Conservation (phyloP, 2,113 vertebrate genomes). For the Rynchops niger region DNA sequence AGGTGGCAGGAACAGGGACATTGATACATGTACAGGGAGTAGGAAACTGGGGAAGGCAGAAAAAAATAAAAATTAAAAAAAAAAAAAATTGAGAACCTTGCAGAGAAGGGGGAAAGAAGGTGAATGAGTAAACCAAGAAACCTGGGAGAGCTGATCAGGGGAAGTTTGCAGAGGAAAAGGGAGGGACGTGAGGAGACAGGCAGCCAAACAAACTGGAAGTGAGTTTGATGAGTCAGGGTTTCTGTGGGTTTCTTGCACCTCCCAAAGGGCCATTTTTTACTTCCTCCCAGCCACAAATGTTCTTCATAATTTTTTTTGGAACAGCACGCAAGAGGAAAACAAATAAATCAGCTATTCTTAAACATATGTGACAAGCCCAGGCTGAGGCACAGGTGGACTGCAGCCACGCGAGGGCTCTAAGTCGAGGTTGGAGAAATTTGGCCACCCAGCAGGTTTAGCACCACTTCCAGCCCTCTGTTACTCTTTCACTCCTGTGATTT, state of each 20-base stretch:
- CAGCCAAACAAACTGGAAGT: slow-evolving; percentile 11
- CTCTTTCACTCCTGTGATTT: neutral
- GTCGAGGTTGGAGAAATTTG: neutral
- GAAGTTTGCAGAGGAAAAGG: neutral
- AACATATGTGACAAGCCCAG: neutral
- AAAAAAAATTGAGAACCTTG: neutral
- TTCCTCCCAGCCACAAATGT: slow-evolving; percentile 15
- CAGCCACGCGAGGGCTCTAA: neutral
- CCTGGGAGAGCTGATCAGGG: neutral
- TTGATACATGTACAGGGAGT: neutral
- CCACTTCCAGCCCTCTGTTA: neutral
- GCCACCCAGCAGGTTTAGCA: neutral
- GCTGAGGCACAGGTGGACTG: slow-evolving; percentile 7
- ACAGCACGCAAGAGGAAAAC: neutral
- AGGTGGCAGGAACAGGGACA: neutral
- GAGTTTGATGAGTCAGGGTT: slow-evolving; percentile 43
- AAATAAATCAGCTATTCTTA: slow-evolving; percentile 46
- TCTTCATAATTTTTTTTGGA: slow-evolving; percentile 13
- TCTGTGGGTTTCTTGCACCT: slow-evolving; percentile 34
- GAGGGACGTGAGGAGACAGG: neutral
- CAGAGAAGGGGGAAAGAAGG: neutral
- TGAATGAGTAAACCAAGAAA: neutral
- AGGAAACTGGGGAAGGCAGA: neutral
- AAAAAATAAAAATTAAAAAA: neutral
- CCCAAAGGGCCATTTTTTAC: slow-evolving; percentile 6